Evolutionary conservation across 1,140 invertebrate genomes (phyloP).

Genomic region (Drosophila pachea): DNA sequence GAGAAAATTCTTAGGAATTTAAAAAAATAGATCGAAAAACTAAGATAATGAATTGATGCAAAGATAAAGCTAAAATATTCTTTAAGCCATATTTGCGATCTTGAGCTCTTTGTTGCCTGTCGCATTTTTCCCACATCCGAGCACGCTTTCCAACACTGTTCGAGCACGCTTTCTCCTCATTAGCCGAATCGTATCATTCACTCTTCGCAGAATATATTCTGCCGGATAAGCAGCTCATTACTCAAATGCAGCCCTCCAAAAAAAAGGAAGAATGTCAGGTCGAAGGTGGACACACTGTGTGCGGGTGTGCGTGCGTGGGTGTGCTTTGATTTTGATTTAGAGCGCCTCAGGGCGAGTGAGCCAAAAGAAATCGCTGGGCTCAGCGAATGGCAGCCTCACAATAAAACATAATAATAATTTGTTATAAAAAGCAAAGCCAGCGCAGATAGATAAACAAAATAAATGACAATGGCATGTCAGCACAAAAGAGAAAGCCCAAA

Average conservation of each 20-base stretch:
- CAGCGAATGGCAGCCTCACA: constrained; percentile 57
- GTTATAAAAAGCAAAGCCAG: constrained; percentile 64
- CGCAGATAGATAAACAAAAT: constrained; percentile 70
- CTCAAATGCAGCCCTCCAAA: constrained; percentile 48
- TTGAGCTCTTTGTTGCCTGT: no score
- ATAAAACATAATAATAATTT: constrained; percentile 75
- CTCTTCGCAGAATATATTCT: constrained; percentile 52
- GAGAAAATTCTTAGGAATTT: neutral
- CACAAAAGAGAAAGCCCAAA: constrained; percentile 47
- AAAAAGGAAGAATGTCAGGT: constrained; percentile 30
- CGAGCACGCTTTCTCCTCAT: constrained; percentile 17
- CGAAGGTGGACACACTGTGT: constrained; percentile 19
- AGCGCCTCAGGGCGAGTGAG: constrained; percentile 22
- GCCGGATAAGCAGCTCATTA: constrained; percentile 72
- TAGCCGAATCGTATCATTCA: constrained; percentile 59
- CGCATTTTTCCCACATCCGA: no score
- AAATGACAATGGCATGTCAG: constrained; percentile 76
- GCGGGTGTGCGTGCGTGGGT: constrained; percentile 8
- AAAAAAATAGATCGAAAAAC: no score
- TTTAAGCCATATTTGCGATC: no score
- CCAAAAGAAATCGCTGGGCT: constrained; percentile 57
- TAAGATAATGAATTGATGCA: no score
- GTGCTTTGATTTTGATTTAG: constrained; percentile 54
- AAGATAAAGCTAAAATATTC: no score
- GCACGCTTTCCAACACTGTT: neutral